A percentile compares a stretch with the other conserved stretches of the same genome.
phyloP scores from a whole-genome alignment of 2,113 vertebrate genomes.

The Onychostruthus taczanowskii region DNA sequence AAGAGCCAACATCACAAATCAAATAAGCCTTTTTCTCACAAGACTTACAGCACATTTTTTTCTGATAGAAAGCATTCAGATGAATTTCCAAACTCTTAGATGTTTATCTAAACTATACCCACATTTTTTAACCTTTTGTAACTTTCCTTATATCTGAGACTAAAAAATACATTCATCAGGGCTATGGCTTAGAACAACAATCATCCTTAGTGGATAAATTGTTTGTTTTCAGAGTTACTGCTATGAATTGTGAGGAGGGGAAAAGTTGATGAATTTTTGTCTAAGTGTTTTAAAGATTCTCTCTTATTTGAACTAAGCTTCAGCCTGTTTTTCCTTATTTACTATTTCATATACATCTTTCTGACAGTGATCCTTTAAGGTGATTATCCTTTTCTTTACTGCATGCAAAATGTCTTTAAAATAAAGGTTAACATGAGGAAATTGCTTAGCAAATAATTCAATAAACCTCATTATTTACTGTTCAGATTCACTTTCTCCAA shows the following conservation, averaged over 20 bases:
- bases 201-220: background rate
- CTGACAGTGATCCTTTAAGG: background rate
- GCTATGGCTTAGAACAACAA: background rate
- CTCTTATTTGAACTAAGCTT: background rate
- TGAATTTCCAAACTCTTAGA: background rate
- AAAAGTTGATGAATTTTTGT: background rate
- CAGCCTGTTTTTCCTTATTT: background rate
- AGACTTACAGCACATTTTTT: background rate
- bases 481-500: background rate
- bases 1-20: conserved; percentile 35
- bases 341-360: background rate
- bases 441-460: background rate
- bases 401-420: background rate
- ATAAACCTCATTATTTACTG: background rate
- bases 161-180: background rate
- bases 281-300: background rate
- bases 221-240: background rate
- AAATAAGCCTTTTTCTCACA: conserved; percentile 36
- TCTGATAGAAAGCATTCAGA: background rate
- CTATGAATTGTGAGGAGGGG: background rate
- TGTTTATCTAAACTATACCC: conserved; percentile 45
- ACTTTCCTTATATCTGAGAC: background rate
- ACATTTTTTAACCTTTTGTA: conserved; percentile 30
- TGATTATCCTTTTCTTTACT: background rate
- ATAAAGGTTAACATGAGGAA: background rate